Conservation (phyloP, 2,113 vertebrate species). For the Coregonus clupeaformis region DNA sequence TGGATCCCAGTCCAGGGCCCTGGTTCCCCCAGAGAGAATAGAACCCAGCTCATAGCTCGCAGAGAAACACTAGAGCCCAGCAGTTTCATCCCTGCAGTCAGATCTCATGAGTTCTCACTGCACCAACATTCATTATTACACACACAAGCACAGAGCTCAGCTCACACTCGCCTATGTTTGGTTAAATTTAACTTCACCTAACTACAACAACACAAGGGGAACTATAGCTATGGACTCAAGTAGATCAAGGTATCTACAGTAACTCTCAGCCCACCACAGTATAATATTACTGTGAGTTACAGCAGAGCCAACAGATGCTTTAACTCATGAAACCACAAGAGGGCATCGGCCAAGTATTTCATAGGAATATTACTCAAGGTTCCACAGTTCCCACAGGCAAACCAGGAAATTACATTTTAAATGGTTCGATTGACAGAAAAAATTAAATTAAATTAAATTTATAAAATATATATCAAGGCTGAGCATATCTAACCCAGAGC, state of each 20-base stretch:
- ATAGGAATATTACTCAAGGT: background rate
- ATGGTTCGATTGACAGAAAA: background rate
- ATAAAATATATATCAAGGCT: too few species aligned
- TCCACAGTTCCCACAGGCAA: conserved; percentile 3
- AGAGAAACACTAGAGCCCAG: background rate
- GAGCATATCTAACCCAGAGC: too few species aligned
- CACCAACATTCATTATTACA: background rate
- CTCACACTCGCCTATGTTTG: background rate
- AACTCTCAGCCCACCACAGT: background rate
- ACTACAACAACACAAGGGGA: background rate
- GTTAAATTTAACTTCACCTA: background rate
- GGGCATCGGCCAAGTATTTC: conserved; percentile 34
- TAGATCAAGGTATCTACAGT: too few species aligned
- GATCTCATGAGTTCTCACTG: background rate
- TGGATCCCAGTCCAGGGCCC: background rate
- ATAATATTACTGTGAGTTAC: conserved; percentile 8
- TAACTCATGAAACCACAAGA: conserved; percentile 45
- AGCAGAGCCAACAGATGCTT: background rate
- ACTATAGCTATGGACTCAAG: background rate
- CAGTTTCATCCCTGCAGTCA: background rate
- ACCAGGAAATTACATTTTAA: conserved; percentile 14
- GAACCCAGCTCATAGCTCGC: background rate
- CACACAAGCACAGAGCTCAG: background rate
- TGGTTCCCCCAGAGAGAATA: background rate
- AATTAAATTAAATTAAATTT: too few species aligned